phyloP scores from a whole-genome alignment of 2,113 vertebrate species.

The Chelonoidis abingdonii region DNA sequence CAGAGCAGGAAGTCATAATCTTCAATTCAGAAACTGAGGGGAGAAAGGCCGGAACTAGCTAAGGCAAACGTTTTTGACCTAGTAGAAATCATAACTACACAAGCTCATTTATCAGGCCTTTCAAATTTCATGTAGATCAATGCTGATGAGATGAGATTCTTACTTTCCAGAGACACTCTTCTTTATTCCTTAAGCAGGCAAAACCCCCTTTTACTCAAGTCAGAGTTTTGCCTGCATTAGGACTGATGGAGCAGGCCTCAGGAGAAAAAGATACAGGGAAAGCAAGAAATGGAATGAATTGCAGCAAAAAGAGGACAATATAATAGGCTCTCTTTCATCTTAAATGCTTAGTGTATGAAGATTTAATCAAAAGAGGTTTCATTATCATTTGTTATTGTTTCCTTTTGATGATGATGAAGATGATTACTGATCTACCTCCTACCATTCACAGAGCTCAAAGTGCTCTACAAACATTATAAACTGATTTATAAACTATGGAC shows the following conservation, averaged over 20 bases:
- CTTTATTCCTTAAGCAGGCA: accelerated
- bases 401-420: neutral
- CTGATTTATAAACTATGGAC: neutral
- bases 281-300: neutral
- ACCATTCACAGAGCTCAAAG: neutral
- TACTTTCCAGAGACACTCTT: neutral
- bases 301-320: neutral
- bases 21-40: neutral
- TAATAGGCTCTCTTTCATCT: neutral
- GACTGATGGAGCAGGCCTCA: neutral
- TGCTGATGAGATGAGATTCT: neutral
- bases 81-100: neutral
- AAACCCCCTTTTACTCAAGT: neutral
- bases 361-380: neutral
- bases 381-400: neutral
- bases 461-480: neutral
- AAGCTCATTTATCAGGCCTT: neutral
- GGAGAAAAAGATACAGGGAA: neutral
- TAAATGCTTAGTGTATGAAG: neutral
- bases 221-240: neutral
- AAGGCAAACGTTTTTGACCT: neutral
- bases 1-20: neutral
- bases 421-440: neutral
- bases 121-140: neutral
- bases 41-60: neutral